These are phyloP conservation scores for Eleutherodactylus coqui DNA, from an alignment of 2,797 vertebrate species.

Conservation along the genomic window DNA sequence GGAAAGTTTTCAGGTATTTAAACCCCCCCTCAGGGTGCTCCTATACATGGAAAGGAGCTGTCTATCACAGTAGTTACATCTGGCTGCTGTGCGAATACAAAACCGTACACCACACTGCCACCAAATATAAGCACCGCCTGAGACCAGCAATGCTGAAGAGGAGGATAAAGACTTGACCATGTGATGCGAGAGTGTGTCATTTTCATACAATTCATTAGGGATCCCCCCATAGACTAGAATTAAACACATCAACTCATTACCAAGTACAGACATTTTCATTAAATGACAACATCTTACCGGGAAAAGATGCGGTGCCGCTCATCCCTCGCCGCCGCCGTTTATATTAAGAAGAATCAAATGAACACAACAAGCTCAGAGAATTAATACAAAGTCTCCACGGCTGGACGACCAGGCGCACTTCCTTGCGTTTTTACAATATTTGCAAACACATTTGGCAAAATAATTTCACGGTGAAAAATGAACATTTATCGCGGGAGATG, in stretches of 20 bases:
- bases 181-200: not conserved
- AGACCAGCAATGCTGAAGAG: not conserved
- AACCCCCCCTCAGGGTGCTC: too few relatives aligned
- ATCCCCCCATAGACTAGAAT: constrained; percentile 1
- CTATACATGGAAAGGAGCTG: not conserved
- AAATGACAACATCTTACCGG: not conserved
- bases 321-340: not conserved
- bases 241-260: constrained; percentile 10
- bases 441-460: constrained; percentile 43
- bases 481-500: constrained; percentile 52
- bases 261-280: not conserved
- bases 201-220: not conserved
- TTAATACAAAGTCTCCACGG: not conserved
- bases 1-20: too few relatives aligned
- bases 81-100: not conserved
- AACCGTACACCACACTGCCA: not conserved
- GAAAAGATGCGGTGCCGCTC: not conserved
- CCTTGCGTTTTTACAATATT: constrained; percentile 20
- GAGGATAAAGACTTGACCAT: not conserved
- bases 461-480: constrained; percentile 48
- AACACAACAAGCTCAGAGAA: not conserved
- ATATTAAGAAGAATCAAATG: not conserved
- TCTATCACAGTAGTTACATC: not conserved
- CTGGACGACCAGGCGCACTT: not conserved
- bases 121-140: not conserved